Evolutionary conservation across 2,888 invertebrate genomes (phyloP), one percentile per base, ranked within the genome.

Genomic region (Polydrusus cervinus): DNA sequence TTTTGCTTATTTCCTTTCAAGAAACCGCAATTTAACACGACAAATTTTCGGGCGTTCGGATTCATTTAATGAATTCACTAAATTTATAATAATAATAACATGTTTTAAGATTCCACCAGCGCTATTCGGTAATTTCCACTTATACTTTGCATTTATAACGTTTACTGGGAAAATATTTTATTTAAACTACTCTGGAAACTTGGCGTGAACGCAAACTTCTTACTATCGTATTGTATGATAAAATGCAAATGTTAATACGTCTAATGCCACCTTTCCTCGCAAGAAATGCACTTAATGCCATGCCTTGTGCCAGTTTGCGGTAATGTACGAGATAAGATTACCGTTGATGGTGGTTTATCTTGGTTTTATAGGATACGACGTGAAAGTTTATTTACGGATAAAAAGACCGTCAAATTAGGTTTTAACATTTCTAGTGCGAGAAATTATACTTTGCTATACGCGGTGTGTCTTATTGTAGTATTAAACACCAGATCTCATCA

Each of bases 231-330:
- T 70, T 70, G 61, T 61, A 57, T 47, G 67, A 67, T 75, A 67
- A 71, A 75, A 75, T 75, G 75, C 75, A 71, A 75, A 75, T 71
- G 66, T 67, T 75, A 71, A 75, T 71, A 75, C 67, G 55, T 71
- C 67, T 71, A 75, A 53, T 62, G 75, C 61, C 67, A 67, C 75
- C 53, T 64, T 75, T 60, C 51, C 60, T 47, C 20, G 71, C 61
- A 75, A 71, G 75, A 71, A 75, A 71, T 75, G 71, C 71, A 71
- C 71, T 75, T 71, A 75, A n/a, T 43, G 40, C 25, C 30, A 13
- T 34, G 55, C 49, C 69, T 45, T 69, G 65, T 69, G 60, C 70
- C 16, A 74, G 34, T 74, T 74, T 69, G 30, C 25, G 43, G 18
- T n/a, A 45, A 53, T 57, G 67, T 45, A 43, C 43, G 34, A 69